These are phyloP conservation scores for Neostethus bicornis DNA, from an alignment of 2,797 vertebrate genomes.

Conservation along the genomic window DNA sequence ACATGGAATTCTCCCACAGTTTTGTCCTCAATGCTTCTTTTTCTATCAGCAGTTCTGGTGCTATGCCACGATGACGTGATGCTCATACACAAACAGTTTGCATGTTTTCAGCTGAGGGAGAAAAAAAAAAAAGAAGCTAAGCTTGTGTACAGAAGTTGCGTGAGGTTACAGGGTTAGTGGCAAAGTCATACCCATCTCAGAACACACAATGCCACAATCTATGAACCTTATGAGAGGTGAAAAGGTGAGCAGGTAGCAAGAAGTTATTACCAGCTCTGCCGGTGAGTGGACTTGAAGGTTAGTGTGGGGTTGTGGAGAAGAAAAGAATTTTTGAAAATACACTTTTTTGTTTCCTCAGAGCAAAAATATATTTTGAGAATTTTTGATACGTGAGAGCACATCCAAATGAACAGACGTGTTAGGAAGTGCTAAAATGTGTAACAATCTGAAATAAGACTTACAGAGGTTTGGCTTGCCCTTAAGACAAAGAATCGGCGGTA, in stretches of 20 bases:
- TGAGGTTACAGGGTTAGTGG: conserved; percentile 33
- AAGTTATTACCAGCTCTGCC: conserved; percentile 37
- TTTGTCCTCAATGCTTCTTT: neutral
- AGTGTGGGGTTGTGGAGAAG: neutral
- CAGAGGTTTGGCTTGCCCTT: conserved; percentile 36
- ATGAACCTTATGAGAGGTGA: conserved; percentile 56
- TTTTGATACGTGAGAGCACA: conserved; percentile 17
- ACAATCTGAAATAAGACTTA: conserved; percentile 22
- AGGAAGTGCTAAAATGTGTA: conserved; percentile 29
- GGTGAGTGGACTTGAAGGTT: conserved; percentile 28
- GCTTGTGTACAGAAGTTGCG: conserved; percentile 4
- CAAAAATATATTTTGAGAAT: conserved; percentile 9
- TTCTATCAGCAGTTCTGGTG: conserved; percentile 30
- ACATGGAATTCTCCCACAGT: conserved; percentile 18
- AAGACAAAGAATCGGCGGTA: conserved; percentile 32
- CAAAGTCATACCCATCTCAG: conserved; percentile 14
- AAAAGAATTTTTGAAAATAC: conserved; percentile 16
- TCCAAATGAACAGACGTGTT: conserved; percentile 3
- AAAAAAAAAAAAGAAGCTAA: neutral
- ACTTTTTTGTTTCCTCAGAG: conserved; percentile 16
- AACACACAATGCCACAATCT: conserved; percentile 20
- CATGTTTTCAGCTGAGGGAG: neutral
- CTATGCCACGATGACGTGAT: conserved; percentile 24
- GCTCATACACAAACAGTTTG: conserved; percentile 4
- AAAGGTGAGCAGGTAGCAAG: conserved; percentile 51